These are phyloP conservation scores for Fragum whitleyi DNA, from an alignment of 2,888 invertebrate genomes.

Conservation along the genomic window DNA sequence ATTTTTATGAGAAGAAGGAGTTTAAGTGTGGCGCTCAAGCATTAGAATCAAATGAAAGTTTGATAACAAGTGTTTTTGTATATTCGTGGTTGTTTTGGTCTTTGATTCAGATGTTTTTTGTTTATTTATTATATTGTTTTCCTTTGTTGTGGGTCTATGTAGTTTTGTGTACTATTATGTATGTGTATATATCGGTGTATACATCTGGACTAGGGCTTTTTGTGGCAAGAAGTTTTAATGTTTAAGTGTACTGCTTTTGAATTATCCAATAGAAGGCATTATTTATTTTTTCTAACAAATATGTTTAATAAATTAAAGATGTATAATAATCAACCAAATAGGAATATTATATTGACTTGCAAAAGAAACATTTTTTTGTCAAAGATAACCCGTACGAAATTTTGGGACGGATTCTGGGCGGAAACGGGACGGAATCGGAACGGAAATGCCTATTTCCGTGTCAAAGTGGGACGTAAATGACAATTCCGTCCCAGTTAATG, in stretches of 20 bases:
- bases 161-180: constrained; percentile 52
- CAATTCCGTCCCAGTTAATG: too few relatives aligned
- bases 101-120: constrained; percentile 36
- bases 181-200: constrained; percentile 46
- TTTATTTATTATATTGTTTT: constrained; percentile 45
- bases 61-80: constrained; percentile 47
- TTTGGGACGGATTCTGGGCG: too few relatives aligned
- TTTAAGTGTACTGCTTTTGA: not conserved
- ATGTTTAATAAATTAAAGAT: too few relatives aligned
- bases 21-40: constrained; percentile 17
- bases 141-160: constrained; percentile 60
- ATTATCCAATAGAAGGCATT: too few relatives aligned
- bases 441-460: too few relatives aligned
- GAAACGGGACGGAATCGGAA: too few relatives aligned
- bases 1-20: constrained; percentile 60
- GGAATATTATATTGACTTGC: too few relatives aligned
- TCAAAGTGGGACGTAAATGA: too few relatives aligned
- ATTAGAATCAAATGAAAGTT: constrained; percentile 45
- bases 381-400: too few relatives aligned
- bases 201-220: constrained; percentile 54
- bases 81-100: constrained; percentile 58
- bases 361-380: too few relatives aligned
- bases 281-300: too few relatives aligned
- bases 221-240: constrained; percentile 45
- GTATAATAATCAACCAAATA: too few relatives aligned